Evolutionary conservation across 2,113 vertebrate species (phyloP).

Genomic region (Todiramphus saurophagus): DNA sequence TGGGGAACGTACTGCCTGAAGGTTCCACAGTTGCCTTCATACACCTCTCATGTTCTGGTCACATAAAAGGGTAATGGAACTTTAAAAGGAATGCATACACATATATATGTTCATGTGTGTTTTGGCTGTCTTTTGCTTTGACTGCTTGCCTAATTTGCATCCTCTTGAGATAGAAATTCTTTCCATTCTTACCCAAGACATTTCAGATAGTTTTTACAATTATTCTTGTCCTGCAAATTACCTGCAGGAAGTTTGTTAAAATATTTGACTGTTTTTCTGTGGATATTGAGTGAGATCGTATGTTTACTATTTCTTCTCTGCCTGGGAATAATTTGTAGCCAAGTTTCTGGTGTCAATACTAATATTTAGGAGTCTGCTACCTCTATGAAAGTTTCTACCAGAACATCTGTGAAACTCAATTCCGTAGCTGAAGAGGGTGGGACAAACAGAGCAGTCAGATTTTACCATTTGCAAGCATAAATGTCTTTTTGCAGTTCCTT

Average conservation of each 20-base stretch:
- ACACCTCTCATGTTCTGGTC: neutral
- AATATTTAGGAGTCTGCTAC: neutral
- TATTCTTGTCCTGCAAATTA: neutral
- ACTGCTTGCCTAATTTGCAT: neutral
- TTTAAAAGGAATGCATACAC: neutral
- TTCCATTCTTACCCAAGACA: neutral
- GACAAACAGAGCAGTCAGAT: neutral
- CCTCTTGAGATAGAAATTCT: neutral
- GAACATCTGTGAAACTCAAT: neutral
- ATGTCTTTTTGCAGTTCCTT: neutral
- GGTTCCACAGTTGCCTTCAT: neutral
- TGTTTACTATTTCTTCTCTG: neutral
- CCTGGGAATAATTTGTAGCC: neutral
- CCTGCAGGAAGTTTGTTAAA: neutral
- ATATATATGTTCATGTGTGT: neutral
- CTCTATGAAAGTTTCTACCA: neutral
- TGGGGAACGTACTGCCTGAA: neutral
- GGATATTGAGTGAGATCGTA: neutral
- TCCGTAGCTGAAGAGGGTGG: neutral
- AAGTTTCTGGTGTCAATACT: neutral
- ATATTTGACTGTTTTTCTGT: neutral
- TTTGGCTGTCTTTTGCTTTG: neutral
- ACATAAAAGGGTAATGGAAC: neutral
- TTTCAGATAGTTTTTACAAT: neutral
- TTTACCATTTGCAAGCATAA: neutral